A percentile compares a stretch with the other conserved stretches of the same genome.
These are phyloP conservation scores for Drosophila funebris DNA, from an alignment of 1,140 invertebrate genomes.

Conservation along the genomic window DNA sequence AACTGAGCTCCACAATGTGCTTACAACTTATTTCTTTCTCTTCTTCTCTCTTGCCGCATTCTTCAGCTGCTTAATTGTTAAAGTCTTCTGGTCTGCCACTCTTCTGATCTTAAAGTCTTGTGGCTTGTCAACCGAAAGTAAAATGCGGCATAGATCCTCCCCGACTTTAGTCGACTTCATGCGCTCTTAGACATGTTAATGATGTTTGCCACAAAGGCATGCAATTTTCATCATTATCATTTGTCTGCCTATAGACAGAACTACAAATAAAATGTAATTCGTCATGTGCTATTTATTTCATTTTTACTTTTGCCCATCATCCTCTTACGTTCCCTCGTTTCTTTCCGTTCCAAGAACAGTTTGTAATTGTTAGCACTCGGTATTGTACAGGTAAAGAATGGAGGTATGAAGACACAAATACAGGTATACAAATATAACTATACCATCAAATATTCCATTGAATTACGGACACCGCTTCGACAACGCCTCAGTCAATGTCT, in stretches of 20 bases:
- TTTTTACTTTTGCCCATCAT: slow-evolving; percentile 64
- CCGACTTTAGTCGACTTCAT: slow-evolving; percentile 41
- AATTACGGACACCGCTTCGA: slow-evolving; percentile 62
- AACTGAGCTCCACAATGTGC: too few species aligned
- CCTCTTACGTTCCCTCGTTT: slow-evolving; percentile 16
- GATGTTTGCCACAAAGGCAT: slow-evolving; percentile 55
- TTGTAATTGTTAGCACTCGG: slow-evolving; percentile 42
- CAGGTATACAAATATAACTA: slow-evolving; percentile 5
- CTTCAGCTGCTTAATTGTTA: slow-evolving; percentile 64
- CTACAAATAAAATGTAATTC: slow-evolving; percentile 53
- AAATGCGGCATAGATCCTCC: slow-evolving; percentile 58
- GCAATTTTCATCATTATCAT: slow-evolving; percentile 61
- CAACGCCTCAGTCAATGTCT: slow-evolving; percentile 1
- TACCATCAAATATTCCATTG: slow-evolving; percentile 13
- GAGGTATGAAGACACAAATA: slow-evolving; percentile 13
- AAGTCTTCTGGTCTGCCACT: slow-evolving; percentile 11
- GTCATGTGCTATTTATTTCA: slow-evolving; percentile 73
- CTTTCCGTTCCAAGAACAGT: slow-evolving; percentile 70
- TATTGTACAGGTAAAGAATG: slow-evolving; percentile 1
- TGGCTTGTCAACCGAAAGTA: slow-evolving; percentile 60
- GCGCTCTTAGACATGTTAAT: slow-evolving; percentile 76
- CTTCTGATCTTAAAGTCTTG: slow-evolving; percentile 3
- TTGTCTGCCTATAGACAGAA: slow-evolving; percentile 38
- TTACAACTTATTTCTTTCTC: slow-evolving; percentile 9
- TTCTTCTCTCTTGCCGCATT: slow-evolving; percentile 51